Conservation (phyloP, 2,888 invertebrate genomes). For the Thymelicus sylvestris region DNA sequence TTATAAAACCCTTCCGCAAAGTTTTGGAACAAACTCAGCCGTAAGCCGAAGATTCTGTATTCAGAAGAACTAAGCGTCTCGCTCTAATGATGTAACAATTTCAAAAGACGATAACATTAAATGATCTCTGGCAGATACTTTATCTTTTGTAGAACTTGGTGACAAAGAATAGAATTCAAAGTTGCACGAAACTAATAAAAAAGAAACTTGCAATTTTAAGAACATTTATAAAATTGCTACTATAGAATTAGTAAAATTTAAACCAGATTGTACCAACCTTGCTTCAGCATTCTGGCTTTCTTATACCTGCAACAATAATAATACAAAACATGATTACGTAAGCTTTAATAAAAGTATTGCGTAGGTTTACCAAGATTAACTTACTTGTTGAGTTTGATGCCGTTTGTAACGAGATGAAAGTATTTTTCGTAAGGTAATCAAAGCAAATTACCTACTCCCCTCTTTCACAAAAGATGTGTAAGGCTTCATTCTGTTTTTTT, state of each 20-base stretch:
- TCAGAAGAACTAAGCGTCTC: constrained; percentile 40
- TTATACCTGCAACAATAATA: constrained; percentile 72
- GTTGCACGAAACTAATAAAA: background rate
- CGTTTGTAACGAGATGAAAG: too few relatives aligned
- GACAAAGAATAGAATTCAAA: constrained; percentile 3
- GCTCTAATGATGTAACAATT: constrained; percentile 43
- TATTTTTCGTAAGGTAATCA: background rate
- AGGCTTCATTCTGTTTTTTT: too few relatives aligned
- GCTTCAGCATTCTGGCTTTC: constrained; percentile 69
- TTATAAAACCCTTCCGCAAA: constrained; percentile 52
- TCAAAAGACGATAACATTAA: constrained; percentile 36
- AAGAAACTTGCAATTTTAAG: constrained; percentile 7
- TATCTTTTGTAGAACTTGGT: constrained; percentile 2
- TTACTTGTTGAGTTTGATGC: too few relatives aligned
- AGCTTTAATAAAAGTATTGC: background rate
- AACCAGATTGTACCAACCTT: constrained; percentile 60
- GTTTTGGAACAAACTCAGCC: constrained; percentile 44
- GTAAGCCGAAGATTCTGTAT: constrained; percentile 43
- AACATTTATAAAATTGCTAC: background rate
- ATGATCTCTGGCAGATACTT: constrained; percentile 8
- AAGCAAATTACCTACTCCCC: too few relatives aligned
- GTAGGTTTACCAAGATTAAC: background rate
- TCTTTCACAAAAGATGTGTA: too few relatives aligned
- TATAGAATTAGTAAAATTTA: background rate
- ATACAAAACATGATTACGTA: background rate